Evolutionary conservation across 2,797 vertebrate species (phyloP), one percentile per base, ranked within the genome.

Genomic region (Moxostoma hubbsi): DNA sequence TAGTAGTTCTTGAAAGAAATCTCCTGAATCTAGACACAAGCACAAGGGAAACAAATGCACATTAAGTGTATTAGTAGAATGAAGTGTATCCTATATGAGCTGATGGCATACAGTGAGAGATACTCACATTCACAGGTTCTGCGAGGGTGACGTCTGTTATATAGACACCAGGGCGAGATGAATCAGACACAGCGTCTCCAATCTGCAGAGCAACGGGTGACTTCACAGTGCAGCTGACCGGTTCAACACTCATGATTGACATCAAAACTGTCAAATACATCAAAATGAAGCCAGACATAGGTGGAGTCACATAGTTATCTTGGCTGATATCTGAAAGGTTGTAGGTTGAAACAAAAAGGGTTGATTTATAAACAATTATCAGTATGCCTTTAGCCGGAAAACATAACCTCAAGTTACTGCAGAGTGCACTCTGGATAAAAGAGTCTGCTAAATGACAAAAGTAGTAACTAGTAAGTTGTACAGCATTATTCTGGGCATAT

Each of bases 1-100:
- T 99, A 99, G 92, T 92, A 96, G 87, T 99, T 99, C 91, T 93
- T 97, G 89, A 99, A 98, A 47, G 90, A 90, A 85, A 99, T 94
- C 68, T 95, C 94, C 84, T 96, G 92, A 18, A 98, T 90, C 97
- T 98, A 89, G 51, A 88, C 76, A 7, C 5, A 12, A 69, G 0
- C 4, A 50, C n/a, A 49, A 18, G 13, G 57, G 16, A 10, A 15
- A 15, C 8, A 2, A 59, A 8, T 7, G 46, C 47, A 9, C 5
- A 47, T 5, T 49, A 9, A 10, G 15, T 49, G 9, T 4, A 50
- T 57, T 46, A 15, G 58, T 18, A n/a, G 5, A 43, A 47, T 13
- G 9, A 47, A 6, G 15, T 53, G 1, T 50, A 55, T 58, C 13
- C 24, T 78, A 12, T 59, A 55, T 12, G 55, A 45, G 58, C 15